Evolutionary conservation across 2,797 vertebrate genomes (phyloP).

Genomic region (Gouania willdenowi): DNA sequence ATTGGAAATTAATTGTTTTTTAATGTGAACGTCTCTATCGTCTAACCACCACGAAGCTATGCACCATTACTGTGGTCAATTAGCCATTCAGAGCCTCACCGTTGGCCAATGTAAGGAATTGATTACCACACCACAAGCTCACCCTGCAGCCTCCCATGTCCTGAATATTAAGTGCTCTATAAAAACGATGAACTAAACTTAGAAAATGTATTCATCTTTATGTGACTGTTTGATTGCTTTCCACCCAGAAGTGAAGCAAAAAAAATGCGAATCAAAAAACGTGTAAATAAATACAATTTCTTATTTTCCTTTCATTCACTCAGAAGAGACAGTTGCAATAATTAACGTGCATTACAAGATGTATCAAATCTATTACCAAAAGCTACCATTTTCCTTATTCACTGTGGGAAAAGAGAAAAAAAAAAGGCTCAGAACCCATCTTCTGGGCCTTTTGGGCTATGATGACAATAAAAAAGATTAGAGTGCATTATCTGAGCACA

Average conservation of each 20-base stretch:
- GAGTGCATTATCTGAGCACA: constrained; percentile 69
- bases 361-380: constrained; percentile 8
- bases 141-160: constrained; percentile 50
- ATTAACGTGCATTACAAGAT: constrained; percentile 28
- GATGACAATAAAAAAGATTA: constrained; percentile 75
- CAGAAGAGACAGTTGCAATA: constrained; percentile 4
- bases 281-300: neutral
- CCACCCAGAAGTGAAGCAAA: constrained; percentile 8
- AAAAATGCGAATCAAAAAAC: constrained; percentile 16
- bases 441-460: constrained; percentile 50
- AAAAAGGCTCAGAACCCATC: constrained; percentile 29
- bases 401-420: constrained; percentile 24
- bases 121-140: constrained; percentile 61
- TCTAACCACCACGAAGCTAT: constrained; percentile 63
- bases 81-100: constrained; percentile 70
- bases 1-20: constrained; percentile 81
- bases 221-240: constrained; percentile 24
- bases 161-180: constrained; percentile 56
- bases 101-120: constrained; percentile 67
- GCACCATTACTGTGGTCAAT: constrained; percentile 78
- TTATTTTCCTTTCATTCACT: too few relatives aligned
- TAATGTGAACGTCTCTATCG: constrained; percentile 71
- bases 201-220: constrained; percentile 39
- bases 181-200: constrained; percentile 20
- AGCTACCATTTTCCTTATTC: constrained; percentile 33